Evolutionary conservation across 1,140 invertebrate genomes (phyloP).

Genomic region (Gonioctena quinquepunctata): DNA sequence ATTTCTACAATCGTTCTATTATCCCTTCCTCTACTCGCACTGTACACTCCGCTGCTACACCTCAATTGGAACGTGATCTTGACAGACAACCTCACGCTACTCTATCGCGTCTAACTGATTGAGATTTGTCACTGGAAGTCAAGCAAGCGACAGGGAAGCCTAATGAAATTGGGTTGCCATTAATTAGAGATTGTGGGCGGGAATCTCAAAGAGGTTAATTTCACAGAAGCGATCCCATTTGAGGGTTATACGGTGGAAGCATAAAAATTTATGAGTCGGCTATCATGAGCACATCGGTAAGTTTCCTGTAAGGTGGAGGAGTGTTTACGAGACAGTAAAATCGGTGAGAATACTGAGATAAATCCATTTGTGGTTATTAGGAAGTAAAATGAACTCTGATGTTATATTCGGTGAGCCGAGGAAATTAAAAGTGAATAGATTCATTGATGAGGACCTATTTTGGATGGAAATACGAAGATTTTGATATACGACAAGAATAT

Average conservation of each 20-base stretch:
- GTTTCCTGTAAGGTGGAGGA: background rate
- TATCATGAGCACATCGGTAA: background rate
- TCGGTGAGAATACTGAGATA: background rate
- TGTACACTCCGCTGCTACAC: too few relatives aligned
- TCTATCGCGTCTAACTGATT: background rate
- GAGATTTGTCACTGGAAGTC: background rate
- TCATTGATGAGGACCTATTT: too few relatives aligned
- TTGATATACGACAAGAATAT: too few relatives aligned
- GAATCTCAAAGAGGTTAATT: background rate
- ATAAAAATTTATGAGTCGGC: background rate
- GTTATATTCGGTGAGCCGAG: too few relatives aligned
- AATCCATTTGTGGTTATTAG: too few relatives aligned
- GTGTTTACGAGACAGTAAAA: background rate
- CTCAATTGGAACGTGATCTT: background rate
- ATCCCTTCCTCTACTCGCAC: too few relatives aligned
- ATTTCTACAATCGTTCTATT: too few relatives aligned
- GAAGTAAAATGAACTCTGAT: too few relatives aligned
- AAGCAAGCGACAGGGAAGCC: background rate
- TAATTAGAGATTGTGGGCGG: background rate
- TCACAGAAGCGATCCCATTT: background rate
- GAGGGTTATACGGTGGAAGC: background rate
- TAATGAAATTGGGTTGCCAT: background rate
- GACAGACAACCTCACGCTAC: background rate
- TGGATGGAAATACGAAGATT: too few relatives aligned
- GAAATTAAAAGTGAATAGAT: too few relatives aligned